Evolutionary conservation across 2,797 vertebrate genomes (phyloP).

Genomic region (Acanthurus leucopareius): DNA sequence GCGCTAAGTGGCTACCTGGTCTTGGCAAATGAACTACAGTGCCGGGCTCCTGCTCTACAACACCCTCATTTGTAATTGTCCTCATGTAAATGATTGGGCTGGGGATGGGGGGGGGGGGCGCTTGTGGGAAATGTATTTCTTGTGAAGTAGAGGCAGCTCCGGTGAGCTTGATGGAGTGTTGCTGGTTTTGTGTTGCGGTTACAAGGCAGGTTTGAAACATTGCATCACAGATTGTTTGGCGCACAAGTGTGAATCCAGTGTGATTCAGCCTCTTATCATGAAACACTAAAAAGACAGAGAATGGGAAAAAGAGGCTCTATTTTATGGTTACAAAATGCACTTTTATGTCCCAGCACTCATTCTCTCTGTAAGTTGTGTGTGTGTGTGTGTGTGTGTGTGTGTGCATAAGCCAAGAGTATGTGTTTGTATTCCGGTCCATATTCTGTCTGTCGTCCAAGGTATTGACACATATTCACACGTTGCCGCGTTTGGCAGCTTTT

Average conservation of each 20-base stretch:
- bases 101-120: slow-evolving; percentile 6
- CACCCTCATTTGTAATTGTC: slow-evolving; percentile 68
- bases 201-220: slow-evolving; percentile 73
- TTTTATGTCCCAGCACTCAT: slow-evolving; percentile 19
- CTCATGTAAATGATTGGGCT: slow-evolving; percentile 66
- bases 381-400: neutral
- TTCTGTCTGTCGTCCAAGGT: neutral
- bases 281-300: slow-evolving; percentile 15
- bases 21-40: slow-evolving; percentile 49
- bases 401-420: neutral
- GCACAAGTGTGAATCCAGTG: slow-evolving; percentile 15
- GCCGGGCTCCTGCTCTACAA: slow-evolving; percentile 33
- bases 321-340: slow-evolving; percentile 38
- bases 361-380: neutral
- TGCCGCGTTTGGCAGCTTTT: slow-evolving; percentile 11
- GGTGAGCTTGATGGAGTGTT: slow-evolving; percentile 45
- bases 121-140: slow-evolving; percentile 71
- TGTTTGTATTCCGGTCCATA: neutral
- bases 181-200: slow-evolving; percentile 57
- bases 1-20: slow-evolving; percentile 63
- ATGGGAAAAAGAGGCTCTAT: slow-evolving; percentile 4
- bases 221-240: slow-evolving; percentile 74
- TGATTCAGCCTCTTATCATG: slow-evolving; percentile 52
- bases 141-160: slow-evolving; percentile 14
- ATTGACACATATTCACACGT: neutral